phyloP scores from a whole-genome alignment of 1,140 invertebrate genomes.

The Papilio aristodemus region DNA sequence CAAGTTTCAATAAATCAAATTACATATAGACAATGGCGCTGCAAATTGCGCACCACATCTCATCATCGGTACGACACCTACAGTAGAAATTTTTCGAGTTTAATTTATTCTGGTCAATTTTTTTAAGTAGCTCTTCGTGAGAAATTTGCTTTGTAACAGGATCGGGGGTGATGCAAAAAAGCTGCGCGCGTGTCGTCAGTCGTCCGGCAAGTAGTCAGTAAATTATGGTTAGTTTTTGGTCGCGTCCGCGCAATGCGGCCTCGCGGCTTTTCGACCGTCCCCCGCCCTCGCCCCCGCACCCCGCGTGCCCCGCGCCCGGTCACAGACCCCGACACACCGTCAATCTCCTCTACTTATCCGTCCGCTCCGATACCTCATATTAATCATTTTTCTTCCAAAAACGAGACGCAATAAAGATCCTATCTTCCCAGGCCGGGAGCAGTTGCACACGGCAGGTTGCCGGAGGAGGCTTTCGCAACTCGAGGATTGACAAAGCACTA shows the following conservation, averaged over 20 bases:
- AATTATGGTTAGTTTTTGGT: slow-evolving; percentile 81
- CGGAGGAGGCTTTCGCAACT: slow-evolving; percentile 67
- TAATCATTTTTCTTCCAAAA: slow-evolving; percentile 73
- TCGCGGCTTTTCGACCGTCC: slow-evolving; percentile 65
- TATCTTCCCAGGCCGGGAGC: slow-evolving; percentile 58
- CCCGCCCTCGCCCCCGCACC: slow-evolving; percentile 37
- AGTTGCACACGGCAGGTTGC: slow-evolving; percentile 34
- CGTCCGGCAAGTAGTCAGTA: slow-evolving; percentile 74
- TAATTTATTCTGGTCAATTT: slow-evolving; percentile 67
- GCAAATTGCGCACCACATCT: slow-evolving; percentile 29
- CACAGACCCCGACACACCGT: slow-evolving; percentile 73
- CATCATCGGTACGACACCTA: slow-evolving; percentile 38
- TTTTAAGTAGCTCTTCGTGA: slow-evolving; percentile 71
- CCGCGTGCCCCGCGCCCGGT: slow-evolving; percentile 50
- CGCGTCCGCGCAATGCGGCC: slow-evolving; percentile 72
- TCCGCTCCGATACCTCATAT: slow-evolving; percentile 68
- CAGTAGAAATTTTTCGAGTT: slow-evolving; percentile 56
- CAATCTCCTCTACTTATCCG: slow-evolving; percentile 78
- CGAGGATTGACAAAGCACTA: slow-evolving; percentile 71
- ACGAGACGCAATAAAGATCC: slow-evolving; percentile 63
- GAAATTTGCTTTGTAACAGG: slow-evolving; percentile 74
- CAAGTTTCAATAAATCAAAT: slow-evolving; percentile 36
- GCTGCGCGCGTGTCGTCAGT: slow-evolving; percentile 68
- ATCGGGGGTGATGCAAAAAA: slow-evolving; percentile 64
- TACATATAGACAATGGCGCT: slow-evolving; percentile 38